These are phyloP conservation scores for Trachops cirrhosus DNA, from an alignment of 2,797 vertebrate species.

Conservation along the genomic window DNA sequence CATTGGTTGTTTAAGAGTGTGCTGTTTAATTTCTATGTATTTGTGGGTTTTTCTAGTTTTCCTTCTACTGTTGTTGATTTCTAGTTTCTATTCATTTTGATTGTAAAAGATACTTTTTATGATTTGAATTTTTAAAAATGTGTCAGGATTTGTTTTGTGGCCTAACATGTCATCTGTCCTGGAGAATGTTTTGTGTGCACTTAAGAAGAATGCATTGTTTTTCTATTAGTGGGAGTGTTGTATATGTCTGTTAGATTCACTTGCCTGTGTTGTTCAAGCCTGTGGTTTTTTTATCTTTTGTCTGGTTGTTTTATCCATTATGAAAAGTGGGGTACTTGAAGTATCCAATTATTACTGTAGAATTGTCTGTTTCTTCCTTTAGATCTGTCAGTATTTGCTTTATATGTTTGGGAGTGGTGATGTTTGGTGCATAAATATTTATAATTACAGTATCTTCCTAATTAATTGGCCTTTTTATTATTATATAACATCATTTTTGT, in stretches of 20 bases:
- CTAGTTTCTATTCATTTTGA: neutral
- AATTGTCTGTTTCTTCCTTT: too few relatives aligned
- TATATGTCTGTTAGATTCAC: neutral
- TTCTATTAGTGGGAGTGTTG: neutral
- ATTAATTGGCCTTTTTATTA: neutral
- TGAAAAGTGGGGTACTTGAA: neutral
- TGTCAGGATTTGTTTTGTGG: neutral
- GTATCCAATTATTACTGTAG: neutral
- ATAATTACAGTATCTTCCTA: neutral
- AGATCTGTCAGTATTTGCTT: neutral
- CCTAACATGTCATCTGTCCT: neutral
- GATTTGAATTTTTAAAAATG: neutral
- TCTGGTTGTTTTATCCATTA: neutral
- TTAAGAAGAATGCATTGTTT: neutral
- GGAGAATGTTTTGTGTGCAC: neutral
- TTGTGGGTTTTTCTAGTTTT: neutral
- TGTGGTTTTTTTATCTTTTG: neutral
- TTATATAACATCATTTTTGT: neutral
- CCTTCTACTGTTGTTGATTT: neutral
- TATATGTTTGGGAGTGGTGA: neutral
- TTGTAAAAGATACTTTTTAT: neutral
- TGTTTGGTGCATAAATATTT: neutral
- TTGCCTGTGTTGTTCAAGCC: neutral
- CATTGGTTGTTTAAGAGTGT: neutral
- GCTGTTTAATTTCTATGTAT: neutral